These are phyloP conservation scores for Troides helena DNA, from an alignment of 2,888 invertebrate genomes.

Conservation along the genomic window DNA sequence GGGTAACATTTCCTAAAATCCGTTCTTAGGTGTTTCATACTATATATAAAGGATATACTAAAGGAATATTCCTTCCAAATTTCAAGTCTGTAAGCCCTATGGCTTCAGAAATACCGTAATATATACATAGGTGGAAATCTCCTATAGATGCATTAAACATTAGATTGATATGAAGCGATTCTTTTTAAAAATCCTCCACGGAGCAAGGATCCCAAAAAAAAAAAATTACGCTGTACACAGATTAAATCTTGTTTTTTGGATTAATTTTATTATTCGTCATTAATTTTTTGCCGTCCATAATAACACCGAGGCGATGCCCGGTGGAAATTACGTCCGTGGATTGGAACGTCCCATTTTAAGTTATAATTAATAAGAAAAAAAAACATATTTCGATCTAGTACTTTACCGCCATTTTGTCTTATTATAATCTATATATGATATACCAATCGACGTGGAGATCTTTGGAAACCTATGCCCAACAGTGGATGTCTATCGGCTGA, in stretches of 20 bases:
- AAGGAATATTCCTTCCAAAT: too few relatives aligned
- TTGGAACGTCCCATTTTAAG: constrained; percentile 15
- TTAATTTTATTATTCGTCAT: constrained; percentile 28
- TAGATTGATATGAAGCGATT: not conserved
- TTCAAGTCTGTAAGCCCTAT: too few relatives aligned
- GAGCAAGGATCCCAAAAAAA: not conserved
- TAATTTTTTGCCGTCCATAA: constrained; percentile 29
- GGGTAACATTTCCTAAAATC: too few relatives aligned
- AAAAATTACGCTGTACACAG: constrained; percentile 10
- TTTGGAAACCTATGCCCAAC: too few relatives aligned
- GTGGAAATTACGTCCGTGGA: constrained; percentile 23
- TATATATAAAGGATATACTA: too few relatives aligned
- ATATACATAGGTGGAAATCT: too few relatives aligned
- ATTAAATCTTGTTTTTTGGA: constrained; percentile 27
- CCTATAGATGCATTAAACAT: not conserved
- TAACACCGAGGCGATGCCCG: constrained; percentile 22
- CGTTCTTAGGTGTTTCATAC: too few relatives aligned
- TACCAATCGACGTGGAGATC: too few relatives aligned
- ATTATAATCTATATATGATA: too few relatives aligned
- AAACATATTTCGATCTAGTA: not conserved
- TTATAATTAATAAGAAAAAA: constrained; percentile 12
- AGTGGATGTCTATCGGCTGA: too few relatives aligned
- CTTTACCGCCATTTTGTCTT: not conserved
- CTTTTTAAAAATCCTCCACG: constrained; percentile 2
- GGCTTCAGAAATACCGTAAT: too few relatives aligned